Percentiles rank a stretch among this genome's conserved stretches.
Evolutionary conservation across 2,113 vertebrate genomes (phyloP).

Genomic region (Onychorhynchus coronatus): DNA sequence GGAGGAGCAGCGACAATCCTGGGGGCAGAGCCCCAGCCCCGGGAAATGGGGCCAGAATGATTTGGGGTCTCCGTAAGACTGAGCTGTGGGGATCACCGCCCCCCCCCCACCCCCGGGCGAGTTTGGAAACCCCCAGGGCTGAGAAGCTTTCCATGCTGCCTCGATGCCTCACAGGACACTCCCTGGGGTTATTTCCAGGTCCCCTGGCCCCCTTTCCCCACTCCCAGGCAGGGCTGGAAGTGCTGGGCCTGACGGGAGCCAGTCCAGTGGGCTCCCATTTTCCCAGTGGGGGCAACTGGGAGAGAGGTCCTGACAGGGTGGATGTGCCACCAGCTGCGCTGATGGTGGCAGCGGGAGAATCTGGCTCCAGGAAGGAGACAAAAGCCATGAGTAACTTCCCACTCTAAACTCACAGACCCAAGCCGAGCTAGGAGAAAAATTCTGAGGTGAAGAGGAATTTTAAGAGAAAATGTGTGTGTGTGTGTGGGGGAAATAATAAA

Average conservation of each 20-base stretch:
- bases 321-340: neutral
- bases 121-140: neutral
- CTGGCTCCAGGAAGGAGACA: neutral
- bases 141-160: neutral
- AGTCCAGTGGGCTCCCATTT: neutral
- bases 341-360: neutral
- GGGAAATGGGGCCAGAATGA: fast-evolving
- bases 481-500: no score
- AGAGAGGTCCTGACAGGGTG: neutral
- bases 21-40: neutral
- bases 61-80: fast-evolving
- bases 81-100: neutral
- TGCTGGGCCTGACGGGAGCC: neutral
- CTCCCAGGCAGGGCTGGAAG: neutral
- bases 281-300: neutral
- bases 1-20: fast-evolving
- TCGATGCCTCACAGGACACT: neutral
- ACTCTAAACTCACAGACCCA: neutral
- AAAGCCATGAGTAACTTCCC: neutral
- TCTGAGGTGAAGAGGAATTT: neutral
- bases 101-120: neutral
- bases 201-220: fast-evolving
- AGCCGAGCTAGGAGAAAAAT: neutral
- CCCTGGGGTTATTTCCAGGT: neutral
- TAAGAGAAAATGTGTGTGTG: no score